Conservation (phyloP, 2,888 invertebrate genomes). For the Caenorhabditis afra region DNA sequence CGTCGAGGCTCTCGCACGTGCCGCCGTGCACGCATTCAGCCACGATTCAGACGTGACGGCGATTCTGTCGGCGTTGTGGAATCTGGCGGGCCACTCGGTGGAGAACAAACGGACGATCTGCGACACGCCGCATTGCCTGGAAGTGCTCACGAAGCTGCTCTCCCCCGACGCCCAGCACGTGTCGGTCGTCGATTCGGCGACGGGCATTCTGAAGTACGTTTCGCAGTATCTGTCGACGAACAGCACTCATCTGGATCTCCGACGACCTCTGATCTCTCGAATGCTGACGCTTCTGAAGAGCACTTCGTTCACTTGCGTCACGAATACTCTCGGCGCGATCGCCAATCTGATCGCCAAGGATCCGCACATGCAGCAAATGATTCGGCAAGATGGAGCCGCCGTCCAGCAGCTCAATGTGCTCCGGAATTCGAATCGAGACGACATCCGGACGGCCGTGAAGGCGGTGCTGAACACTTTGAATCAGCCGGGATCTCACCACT, state of each 20-base stretch:
- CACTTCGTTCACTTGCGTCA: conserved; percentile 73
- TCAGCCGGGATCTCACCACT: conserved; percentile 42
- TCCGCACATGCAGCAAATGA: conserved; percentile 66
- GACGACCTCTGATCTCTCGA: conserved; percentile 52
- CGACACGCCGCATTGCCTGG: conserved; percentile 71
- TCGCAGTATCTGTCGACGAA: conserved; percentile 63
- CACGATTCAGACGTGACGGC: conserved; percentile 62
- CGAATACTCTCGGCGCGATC: conserved; percentile 74
- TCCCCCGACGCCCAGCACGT: conserved; percentile 62
- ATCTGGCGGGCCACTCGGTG: conserved; percentile 74
- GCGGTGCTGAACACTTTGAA: conserved; percentile 65
- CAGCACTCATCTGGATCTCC: conserved; percentile 59
- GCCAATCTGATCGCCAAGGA: conserved; percentile 70
- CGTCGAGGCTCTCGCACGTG: conserved; percentile 70
- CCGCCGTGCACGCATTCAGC: conserved; percentile 57
- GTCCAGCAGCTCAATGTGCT: conserved; percentile 67
- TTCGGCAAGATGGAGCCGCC: conserved; percentile 63
- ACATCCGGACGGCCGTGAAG: conserved; percentile 69
- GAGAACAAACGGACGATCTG: conserved; percentile 76
- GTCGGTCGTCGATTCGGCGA: conserved; percentile 72
- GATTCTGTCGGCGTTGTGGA: conserved; percentile 76
- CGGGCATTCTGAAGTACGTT: conserved; percentile 78
- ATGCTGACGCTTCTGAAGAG: conserved; percentile 71
- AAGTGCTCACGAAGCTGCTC: conserved; percentile 65
- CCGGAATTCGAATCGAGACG: conserved; percentile 73